Evolutionary conservation across 2,113 vertebrate species (phyloP).

Genomic region (Myrmecobius fasciatus): DNA sequence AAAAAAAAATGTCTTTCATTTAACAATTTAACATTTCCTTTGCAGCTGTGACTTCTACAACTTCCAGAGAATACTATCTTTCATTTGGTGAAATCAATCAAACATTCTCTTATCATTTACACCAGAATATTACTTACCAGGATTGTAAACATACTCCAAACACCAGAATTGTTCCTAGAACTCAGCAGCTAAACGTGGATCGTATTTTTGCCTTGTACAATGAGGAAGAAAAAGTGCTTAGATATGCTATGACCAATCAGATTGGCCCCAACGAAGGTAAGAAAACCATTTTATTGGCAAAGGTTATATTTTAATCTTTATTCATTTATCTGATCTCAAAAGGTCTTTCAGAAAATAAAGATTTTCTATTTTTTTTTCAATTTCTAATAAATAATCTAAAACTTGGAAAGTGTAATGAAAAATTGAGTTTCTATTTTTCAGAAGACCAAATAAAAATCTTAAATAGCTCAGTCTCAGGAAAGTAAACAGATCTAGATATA

Average conservation of each 20-base stretch:
- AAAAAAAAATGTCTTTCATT: not conserved
- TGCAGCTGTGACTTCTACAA: conserved; percentile 86
- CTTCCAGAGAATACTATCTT: conserved; percentile 87
- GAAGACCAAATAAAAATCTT: too few relatives aligned
- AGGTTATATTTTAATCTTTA: not conserved
- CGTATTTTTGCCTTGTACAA: conserved; percentile 91
- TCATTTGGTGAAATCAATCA: conserved; percentile 81
- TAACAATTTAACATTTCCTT: conserved; percentile 15
- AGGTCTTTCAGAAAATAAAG: not conserved
- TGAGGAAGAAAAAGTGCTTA: conserved; percentile 89
- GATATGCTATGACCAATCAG: conserved; percentile 94
- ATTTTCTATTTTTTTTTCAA: not conserved
- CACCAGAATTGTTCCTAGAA: conserved; percentile 56
- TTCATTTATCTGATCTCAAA: not conserved
- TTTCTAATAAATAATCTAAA: not conserved
- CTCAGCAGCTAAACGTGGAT: conserved; percentile 88
- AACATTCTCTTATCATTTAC: conserved; percentile 88
- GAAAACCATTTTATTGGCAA: conserved; percentile 15
- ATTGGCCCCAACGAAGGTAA: conserved; percentile 89
- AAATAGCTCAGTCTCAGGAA: too few relatives aligned
- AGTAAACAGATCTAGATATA: too few relatives aligned
- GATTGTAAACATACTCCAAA: conserved; percentile 84
- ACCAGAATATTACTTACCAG: conserved; percentile 91
- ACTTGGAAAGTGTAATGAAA: not conserved
- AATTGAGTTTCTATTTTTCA: not conserved